Evolutionary conservation across 2,888 invertebrate species (phyloP).

Genomic region (Pelosia muscerda): DNA sequence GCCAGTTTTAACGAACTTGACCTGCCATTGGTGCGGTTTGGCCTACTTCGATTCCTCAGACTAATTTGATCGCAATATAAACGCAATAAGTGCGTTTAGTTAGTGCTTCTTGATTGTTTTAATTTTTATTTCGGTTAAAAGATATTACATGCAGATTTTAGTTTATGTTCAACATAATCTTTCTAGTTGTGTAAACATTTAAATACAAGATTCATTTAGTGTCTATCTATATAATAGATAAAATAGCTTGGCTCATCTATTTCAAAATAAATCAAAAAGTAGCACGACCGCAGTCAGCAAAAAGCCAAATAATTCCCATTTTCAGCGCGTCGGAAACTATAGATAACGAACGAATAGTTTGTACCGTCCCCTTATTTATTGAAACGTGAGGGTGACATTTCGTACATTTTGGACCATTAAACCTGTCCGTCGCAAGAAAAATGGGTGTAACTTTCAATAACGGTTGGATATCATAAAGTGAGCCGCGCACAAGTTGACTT

Average conservation of each 20-base stretch:
- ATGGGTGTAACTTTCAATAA: constrained; percentile 41
- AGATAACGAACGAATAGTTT: constrained; percentile 47
- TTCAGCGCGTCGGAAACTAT: constrained; percentile 43
- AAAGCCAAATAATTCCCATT: constrained; percentile 20
- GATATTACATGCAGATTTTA: background rate
- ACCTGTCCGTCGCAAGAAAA: constrained; percentile 47
- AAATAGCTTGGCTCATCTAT: background rate
- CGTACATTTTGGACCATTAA: constrained; percentile 44
- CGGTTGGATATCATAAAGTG: constrained; percentile 50
- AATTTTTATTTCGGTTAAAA: background rate
- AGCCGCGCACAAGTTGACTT: constrained; percentile 57
- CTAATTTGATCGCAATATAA: constrained; percentile 59
- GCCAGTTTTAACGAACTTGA: constrained; percentile 63
- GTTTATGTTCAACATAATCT: background rate
- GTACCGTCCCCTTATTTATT: constrained; percentile 47
- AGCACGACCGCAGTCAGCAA: constrained; percentile 14
- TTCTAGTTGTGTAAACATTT: background rate
- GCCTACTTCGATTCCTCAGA: constrained; percentile 49
- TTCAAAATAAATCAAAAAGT: constrained; percentile 9
- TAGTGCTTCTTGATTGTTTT: background rate
- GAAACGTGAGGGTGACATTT: constrained; percentile 38
- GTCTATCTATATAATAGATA: background rate
- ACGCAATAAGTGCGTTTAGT: constrained; percentile 37
- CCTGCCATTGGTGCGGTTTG: constrained; percentile 57
- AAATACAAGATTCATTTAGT: background rate